Conservation (phyloP, 2,113 vertebrate species). For the Tragelaphus buxtoni region DNA sequence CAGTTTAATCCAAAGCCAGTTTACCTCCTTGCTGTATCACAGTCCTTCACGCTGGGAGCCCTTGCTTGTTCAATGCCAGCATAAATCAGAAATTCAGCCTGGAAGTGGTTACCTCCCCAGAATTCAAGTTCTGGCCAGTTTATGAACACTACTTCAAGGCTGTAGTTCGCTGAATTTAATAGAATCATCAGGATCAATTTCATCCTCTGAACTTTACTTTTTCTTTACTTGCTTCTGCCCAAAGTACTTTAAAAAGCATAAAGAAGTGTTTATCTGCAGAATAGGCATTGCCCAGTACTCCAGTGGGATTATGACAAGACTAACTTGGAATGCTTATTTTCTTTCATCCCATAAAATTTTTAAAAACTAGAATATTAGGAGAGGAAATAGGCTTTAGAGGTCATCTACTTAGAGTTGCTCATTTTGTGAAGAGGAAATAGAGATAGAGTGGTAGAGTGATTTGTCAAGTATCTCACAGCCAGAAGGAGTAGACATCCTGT, state of each 20-base stretch:
- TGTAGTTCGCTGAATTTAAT: neutral
- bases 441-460: neutral
- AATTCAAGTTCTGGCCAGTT: neutral
- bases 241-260: neutral
- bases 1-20: neutral
- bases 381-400: neutral
- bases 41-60: neutral
- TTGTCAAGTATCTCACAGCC: neutral
- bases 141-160: neutral
- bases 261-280: neutral
- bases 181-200: neutral
- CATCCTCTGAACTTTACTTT: neutral
- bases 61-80: neutral
- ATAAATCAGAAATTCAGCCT: neutral
- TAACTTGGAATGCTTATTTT: neutral
- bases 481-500: neutral
- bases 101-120: neutral
- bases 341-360: neutral
- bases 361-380: neutral
- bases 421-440: neutral
- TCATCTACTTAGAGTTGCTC: neutral
- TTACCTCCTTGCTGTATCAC: neutral
- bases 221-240: neutral
- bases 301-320: neutral
- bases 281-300: neutral